These are phyloP conservation scores for Calidris pugnax DNA, from an alignment of 2,113 vertebrate species.

Conservation along the genomic window DNA sequence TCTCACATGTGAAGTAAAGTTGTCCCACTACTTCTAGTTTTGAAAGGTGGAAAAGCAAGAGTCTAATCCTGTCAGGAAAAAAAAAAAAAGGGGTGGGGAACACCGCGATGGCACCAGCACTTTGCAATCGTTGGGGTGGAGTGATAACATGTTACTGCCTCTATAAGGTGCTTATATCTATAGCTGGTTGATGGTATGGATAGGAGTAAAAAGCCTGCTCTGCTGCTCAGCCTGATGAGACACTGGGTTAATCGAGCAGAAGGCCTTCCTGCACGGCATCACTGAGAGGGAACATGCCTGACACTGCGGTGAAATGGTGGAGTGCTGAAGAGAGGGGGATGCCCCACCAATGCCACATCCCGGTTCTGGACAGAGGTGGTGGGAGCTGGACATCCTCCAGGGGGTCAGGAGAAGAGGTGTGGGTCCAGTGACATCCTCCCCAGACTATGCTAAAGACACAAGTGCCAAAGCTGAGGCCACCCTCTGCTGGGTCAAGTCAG, in stretches of 20 bases:
- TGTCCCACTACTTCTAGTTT: not conserved
- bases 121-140: not conserved
- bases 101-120: not conserved
- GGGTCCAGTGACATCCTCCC: not conserved
- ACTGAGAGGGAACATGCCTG: not conserved
- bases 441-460: not conserved
- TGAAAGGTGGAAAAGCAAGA: not conserved
- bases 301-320: not conserved
- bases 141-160: not conserved
- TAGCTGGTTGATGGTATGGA: not conserved
- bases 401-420: not conserved
- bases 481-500: not conserved
- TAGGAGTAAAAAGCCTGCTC: not conserved
- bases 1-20: not conserved
- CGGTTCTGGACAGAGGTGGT: not conserved
- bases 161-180: fast-evolving
- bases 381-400: not conserved
- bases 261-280: not conserved
- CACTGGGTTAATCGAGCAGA: not conserved
- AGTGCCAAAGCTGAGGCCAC: not conserved
- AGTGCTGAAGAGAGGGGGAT: not conserved
- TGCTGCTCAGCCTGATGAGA: not conserved
- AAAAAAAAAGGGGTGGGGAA: not conserved
- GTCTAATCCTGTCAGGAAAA: not conserved
- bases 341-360: not conserved